Evolutionary conservation across 2,888 invertebrate species (phyloP).

Genomic region (Esperia sulphurella): DNA sequence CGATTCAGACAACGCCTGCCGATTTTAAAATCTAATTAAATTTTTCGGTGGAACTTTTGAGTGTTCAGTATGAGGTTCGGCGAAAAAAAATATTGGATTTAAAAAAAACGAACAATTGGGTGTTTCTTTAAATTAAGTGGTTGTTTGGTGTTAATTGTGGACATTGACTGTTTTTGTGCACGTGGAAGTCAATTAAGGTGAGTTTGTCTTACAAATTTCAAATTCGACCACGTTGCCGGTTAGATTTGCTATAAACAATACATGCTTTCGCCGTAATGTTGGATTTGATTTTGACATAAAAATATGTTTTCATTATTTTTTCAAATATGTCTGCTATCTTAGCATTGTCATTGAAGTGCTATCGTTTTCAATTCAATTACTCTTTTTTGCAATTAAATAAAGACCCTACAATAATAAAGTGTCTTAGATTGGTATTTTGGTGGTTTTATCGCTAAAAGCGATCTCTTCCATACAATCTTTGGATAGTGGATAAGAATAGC

Average conservation of each 20-base stretch:
- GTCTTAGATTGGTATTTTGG: too few species aligned
- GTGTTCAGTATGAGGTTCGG: background rate
- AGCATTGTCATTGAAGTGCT: too few species aligned
- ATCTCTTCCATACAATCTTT: too few species aligned
- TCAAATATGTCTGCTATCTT: too few species aligned
- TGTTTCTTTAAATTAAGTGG: slow-evolving; percentile 2
- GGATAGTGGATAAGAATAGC: too few species aligned
- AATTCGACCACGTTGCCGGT: background rate
- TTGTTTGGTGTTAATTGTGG: slow-evolving; percentile 14
- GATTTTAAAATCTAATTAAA: slow-evolving; percentile 15
- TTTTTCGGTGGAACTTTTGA: background rate
- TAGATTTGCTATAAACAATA: background rate
- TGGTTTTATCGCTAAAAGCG: too few species aligned
- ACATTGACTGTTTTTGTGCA: slow-evolving; percentile 12
- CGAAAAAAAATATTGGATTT: background rate
- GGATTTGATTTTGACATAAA: too few species aligned
- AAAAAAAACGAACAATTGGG: background rate
- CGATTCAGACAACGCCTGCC: slow-evolving; percentile 59
- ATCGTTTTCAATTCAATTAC: too few species aligned
- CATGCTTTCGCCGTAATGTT: background rate
- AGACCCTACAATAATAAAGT: too few species aligned
- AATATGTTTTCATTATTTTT: too few species aligned
- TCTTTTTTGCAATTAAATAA: too few species aligned
- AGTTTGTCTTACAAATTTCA: slow-evolving; percentile 5
- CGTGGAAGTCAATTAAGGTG: slow-evolving; percentile 12